A percentile compares a stretch with the other conserved stretches of the same genome.
Evolutionary conservation across 2,888 invertebrate genomes (phyloP).

Genomic region (Mimachlamys varia): DNA sequence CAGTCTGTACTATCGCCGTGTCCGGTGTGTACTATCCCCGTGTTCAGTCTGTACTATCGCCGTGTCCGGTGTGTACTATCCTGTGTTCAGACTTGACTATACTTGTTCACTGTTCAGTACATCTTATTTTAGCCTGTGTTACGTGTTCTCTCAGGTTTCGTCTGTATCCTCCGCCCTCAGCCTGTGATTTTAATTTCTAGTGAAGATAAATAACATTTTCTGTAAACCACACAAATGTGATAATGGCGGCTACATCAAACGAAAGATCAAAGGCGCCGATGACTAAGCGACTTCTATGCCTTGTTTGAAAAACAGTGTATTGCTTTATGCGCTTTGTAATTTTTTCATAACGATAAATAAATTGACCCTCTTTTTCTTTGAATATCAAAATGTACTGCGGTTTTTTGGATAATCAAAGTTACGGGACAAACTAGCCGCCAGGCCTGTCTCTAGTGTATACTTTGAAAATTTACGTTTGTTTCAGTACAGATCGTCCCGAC

Average conservation of each 20-base stretch:
- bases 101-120: too few relatives aligned
- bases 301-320: not conserved
- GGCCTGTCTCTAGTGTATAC: not conserved
- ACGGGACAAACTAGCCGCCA: not conserved
- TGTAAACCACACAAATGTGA: not conserved
- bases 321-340: not conserved
- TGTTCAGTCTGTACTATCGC: too few relatives aligned
- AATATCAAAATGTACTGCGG: not conserved
- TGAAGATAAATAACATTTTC: not conserved
- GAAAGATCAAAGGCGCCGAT: not conserved
- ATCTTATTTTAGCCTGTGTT: too few relatives aligned
- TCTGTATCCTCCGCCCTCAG: not conserved
- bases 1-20: too few relatives aligned
- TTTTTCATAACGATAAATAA: not conserved
- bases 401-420: not conserved
- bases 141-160: too few relatives aligned
- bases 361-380: conserved; percentile 9
- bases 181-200: not conserved
- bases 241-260: conserved; percentile 1
- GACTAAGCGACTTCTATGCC: not conserved
- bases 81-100: too few relatives aligned
- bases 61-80: too few relatives aligned
- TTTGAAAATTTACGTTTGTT: not conserved
- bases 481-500: too few relatives aligned
- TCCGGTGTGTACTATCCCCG: too few relatives aligned